Conservation (phyloP, 2,113 vertebrate genomes). For the Charina bottae region DNA sequence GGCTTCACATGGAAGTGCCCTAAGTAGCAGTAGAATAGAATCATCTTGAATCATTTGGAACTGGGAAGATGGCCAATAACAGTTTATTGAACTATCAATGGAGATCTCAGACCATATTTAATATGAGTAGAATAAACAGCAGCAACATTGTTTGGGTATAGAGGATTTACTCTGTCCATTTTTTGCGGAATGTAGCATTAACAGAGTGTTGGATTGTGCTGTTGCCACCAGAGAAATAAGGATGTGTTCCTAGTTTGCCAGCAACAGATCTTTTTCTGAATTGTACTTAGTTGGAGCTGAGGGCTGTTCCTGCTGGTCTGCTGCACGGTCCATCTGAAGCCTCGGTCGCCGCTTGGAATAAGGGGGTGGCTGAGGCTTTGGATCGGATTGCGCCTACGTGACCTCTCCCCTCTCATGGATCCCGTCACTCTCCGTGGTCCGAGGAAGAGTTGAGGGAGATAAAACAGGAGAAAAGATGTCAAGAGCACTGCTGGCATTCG, state of each 20-base stretch:
- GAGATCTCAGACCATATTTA: background rate
- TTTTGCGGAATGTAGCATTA: background rate
- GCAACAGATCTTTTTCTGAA: conserved; percentile 11
- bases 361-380: too few relatives aligned
- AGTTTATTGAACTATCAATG: background rate
- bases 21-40: background rate
- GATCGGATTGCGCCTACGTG: too few relatives aligned
- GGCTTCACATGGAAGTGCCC: background rate
- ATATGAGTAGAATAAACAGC: background rate
- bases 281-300: background rate
- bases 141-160: background rate
- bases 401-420: too few relatives aligned
- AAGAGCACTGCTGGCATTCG: too few relatives aligned
- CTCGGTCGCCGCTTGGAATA: too few relatives aligned
- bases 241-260: background rate
- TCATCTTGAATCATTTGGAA: background rate
- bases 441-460: too few relatives aligned
- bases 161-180: background rate
- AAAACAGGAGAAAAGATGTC: too few relatives aligned
- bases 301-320: too few relatives aligned
- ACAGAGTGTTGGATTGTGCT: background rate
- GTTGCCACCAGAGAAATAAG: background rate
- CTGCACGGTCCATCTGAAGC: too few relatives aligned
- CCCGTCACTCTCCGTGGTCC: too few relatives aligned
- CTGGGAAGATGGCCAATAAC: background rate